Base-by-base conservation (phyloP, 2,888 invertebrate species). In the Nephrotoma appendiculata region DNA sequence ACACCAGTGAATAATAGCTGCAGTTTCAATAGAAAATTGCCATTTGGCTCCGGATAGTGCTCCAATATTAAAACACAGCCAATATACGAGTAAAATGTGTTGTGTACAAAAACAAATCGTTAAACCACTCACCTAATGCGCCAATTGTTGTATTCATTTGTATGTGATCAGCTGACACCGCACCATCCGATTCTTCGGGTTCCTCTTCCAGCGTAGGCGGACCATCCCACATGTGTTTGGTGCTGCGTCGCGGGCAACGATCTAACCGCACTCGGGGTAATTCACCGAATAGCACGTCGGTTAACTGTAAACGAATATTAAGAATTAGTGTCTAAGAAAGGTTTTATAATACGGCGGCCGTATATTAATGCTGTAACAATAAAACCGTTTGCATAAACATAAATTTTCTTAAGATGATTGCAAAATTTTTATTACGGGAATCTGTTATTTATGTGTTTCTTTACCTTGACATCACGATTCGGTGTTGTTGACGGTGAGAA, bases 221-320 rank as follows among this genome's bases (percentile, higher is more conserved):
- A 2, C 93, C 93, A 88, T 93, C 92, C 89, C 94, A 92, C 89
- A 95, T 93, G 0, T 90, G 89, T 88, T 90, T 91, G 12, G 89
- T 90, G 2, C 91, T 90, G 88, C 94, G 93, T 85, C 94, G 94
- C 0, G 95, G 94, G 0, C 95, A 95, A 0, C 95, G 95, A 90
- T 95, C 95, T 88, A 95, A 91, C 45, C 95, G 93, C 3, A 95
- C 93, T 2, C 94, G 93, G 41, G 94, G 94, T 88, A 94, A 91
- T 88, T 92, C 91, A 88, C 91, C 91, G 88, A 91, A 92, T 86
- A 91, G 89, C 12, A 91, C 90, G 89, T 92, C 92, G 45, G 91
- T 91, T 87, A 91, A 88, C 92, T 92, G 87, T 84, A 87, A 45
- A 31, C 31, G 2, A 85, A 45, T 86, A 52, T 5, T 31, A 31